A percentile compares a stretch with the other conserved stretches of the same genome.
These are phyloP conservation scores for Danio tinwini DNA, from an alignment of 2,797 vertebrate genomes.

Conservation along the genomic window DNA sequence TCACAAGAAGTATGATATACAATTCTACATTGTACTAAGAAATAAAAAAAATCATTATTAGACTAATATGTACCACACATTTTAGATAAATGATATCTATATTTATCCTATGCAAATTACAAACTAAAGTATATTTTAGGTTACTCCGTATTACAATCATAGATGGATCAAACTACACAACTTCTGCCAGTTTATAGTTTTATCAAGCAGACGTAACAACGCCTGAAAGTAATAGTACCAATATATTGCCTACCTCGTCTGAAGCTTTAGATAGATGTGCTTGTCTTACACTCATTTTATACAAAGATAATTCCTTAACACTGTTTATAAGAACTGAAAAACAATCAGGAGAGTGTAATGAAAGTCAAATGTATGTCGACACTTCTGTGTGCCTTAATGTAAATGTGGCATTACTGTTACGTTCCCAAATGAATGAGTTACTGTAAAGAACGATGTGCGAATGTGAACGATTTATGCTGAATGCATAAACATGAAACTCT, in stretches of 20 bases:
- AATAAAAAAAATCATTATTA: background rate
- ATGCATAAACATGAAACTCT: conserved; percentile 29
- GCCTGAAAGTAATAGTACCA: background rate
- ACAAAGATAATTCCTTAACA: background rate
- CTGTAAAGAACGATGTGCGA: conserved; percentile 9
- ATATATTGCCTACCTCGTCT: conserved; percentile 8
- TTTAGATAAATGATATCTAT: conserved; percentile 41
- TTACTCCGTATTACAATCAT: background rate
- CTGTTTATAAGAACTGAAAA: conserved; percentile 3
- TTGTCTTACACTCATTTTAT: background rate
- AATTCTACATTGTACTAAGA: conserved; percentile 7
- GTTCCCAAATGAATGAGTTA: conserved; percentile 17
- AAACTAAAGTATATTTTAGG: background rate
- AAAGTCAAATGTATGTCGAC: background rate
- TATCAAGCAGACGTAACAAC: conserved; percentile 7
- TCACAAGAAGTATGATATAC: background rate
- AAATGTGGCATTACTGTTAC: conserved; percentile 13
- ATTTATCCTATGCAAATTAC: conserved; percentile 15
- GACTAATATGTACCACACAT: background rate
- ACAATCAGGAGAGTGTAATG: background rate
- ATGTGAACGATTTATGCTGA: conserved; percentile 28
- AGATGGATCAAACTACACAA: no score
- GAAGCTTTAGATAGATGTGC: background rate
- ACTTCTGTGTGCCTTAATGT: conserved; percentile 1
- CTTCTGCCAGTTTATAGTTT: background rate